Evolutionary conservation across 1,140 invertebrate genomes (phyloP), one percentile per base, ranked within the genome.

Genomic region (Bombus picipes): DNA sequence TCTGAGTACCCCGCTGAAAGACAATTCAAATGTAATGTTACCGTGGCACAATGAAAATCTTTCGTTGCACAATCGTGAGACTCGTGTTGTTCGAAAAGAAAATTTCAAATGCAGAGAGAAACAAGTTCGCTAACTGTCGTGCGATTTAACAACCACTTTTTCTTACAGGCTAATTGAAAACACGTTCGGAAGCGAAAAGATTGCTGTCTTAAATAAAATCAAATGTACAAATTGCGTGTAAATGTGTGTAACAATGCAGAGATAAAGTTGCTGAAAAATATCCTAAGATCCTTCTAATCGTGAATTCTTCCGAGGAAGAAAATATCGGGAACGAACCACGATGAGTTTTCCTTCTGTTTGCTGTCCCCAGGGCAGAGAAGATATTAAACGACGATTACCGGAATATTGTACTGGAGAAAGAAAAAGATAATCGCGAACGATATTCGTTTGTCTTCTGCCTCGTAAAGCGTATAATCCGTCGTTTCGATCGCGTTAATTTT

Each of bases 1-100:
- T 99, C 99, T 39, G 98, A 99, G 94, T 99, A 98, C 73, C 98
- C 98, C 92, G 98, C 98, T 99, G 96, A 91, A 96, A 96, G 74
- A 53, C 39, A 87, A 87, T 84, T 66, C 53, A 68, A 84, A 43
- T 74, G 57, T 70, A 47, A 62, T 6, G 43, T 57, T 74, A 74
- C 13, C 10, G 9, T 15, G 9, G n/a, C 1, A 62, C n/a, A 34
- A 15, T 13, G 34, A 0, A 66, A 65, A 83, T 77, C 22, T 34
- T 62, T 41, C 28, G 12, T 28, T 18, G 18, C 25, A 70, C 22
- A 25, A 41, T 68, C 43, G 41, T 72, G 53, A 12, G 39, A 37
- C 73, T 66, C 18, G 77, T n/a, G 41, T 83, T 43, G 12, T n/a
- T 65, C 41, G 32, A 66, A 18, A 41, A 25, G 25, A 39, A 77